Conservation (phyloP, 2,113 vertebrate genomes). For the Notechis scutatus region DNA sequence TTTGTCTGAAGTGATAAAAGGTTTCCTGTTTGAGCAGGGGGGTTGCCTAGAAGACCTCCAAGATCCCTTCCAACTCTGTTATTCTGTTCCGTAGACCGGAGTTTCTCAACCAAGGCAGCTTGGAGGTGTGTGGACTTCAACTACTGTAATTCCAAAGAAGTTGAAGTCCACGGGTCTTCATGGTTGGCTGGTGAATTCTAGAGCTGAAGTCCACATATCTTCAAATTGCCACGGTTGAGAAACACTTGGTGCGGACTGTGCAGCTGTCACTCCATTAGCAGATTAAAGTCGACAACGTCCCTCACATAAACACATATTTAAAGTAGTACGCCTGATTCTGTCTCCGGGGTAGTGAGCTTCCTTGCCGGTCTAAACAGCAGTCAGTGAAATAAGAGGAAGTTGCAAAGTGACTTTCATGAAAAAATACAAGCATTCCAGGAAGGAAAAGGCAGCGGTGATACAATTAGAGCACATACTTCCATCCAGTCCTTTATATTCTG, state of each 20-base stretch:
- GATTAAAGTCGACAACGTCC: not conserved
- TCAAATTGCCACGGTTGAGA: not conserved
- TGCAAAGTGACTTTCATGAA: not conserved
- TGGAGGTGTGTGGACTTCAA: not conserved
- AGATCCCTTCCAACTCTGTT: not conserved
- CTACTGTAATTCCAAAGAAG: not conserved
- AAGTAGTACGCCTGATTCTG: not conserved
- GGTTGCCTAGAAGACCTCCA: not conserved
- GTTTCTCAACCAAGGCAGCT: not conserved
- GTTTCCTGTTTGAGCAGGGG: not conserved
- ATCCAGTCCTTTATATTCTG: not conserved
- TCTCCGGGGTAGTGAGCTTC: not conserved
- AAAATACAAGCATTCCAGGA: not conserved
- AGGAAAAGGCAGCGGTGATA: not conserved
- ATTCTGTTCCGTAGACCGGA: not conserved
- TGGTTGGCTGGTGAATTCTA: not conserved
- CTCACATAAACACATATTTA: not conserved
- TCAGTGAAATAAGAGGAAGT: not conserved
- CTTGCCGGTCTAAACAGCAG: not conserved
- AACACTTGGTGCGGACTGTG: not conserved
- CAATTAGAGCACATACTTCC: not conserved
- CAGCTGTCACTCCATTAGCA: not conserved
- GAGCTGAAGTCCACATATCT: not conserved
- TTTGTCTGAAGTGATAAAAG: not conserved
- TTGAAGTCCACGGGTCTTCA: not conserved